Conservation (phyloP, 2,888 invertebrate species). For the Mythimna pallens region DNA sequence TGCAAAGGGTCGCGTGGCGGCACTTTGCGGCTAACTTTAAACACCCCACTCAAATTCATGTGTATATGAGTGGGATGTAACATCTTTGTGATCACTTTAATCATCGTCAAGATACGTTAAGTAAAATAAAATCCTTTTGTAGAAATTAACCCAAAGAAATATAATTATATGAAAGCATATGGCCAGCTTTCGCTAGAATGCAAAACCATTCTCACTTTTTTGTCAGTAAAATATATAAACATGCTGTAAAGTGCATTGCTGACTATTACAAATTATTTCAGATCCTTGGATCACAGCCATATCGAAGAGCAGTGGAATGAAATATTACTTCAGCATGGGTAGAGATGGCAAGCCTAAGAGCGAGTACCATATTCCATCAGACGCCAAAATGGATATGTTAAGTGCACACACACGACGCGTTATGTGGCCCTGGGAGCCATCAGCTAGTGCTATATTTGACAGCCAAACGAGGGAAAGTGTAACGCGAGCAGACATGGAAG, state of each 20-base stretch:
- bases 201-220: neutral
- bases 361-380: conserved; percentile 78
- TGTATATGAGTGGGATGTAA: too few species aligned
- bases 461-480: conserved; percentile 71
- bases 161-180: too few species aligned
- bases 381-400: conserved; percentile 80
- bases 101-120: neutral
- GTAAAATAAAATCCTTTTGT: too few species aligned
- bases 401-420: conserved; percentile 75
- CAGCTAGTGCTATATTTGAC: conserved; percentile 79
- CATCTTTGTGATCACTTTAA: too few species aligned
- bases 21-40: too few species aligned
- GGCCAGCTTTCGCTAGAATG: too few species aligned
- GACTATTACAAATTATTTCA: conserved; percentile 65
- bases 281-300: conserved; percentile 86
- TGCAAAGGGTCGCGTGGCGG: too few species aligned
- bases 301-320: conserved; percentile 80
- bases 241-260: neutral
- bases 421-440: conserved; percentile 84
- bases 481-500: conserved; percentile 78
- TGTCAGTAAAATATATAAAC: neutral
- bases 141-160: too few species aligned
- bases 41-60: too few species aligned
- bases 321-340: conserved; percentile 81
- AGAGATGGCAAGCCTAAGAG: conserved; percentile 78